Percentiles rank a stretch among this genome's conserved stretches.
These are phyloP conservation scores for Watsonalla cultraria DNA, from an alignment of 2,888 invertebrate species.

Conservation along the genomic window DNA sequence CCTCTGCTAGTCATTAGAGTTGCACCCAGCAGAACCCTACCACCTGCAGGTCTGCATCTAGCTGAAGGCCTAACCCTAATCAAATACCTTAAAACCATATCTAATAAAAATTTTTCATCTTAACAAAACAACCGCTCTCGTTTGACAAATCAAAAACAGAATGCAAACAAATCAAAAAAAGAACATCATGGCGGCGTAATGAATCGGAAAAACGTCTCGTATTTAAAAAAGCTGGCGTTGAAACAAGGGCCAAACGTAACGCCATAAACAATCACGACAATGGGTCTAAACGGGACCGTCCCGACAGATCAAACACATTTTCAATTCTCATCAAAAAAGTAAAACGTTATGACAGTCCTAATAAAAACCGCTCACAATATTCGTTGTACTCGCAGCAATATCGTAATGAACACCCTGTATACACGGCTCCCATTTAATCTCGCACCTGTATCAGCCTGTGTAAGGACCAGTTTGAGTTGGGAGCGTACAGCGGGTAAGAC, in stretches of 20 bases:
- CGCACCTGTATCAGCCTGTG: slow-evolving; percentile 74
- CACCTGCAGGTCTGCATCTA: no score
- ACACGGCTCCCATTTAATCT: slow-evolving; percentile 75
- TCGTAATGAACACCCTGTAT: slow-evolving; percentile 77
- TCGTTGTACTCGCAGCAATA: slow-evolving; percentile 70
- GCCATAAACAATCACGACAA: slow-evolving; percentile 52
- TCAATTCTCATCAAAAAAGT: slow-evolving; percentile 76
- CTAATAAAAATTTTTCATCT: no score
- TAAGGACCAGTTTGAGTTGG: slow-evolving; percentile 23
- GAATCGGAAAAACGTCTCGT: slow-evolving; percentile 5
- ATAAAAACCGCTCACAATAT: slow-evolving; percentile 71
- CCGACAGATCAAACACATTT: slow-evolving; percentile 66
- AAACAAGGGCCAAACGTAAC: slow-evolving; percentile 8
- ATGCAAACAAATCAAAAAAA: slow-evolving; percentile 3
- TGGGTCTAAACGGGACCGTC: slow-evolving; percentile 24
- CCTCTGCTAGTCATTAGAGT: no score
- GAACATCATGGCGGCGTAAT: slow-evolving; percentile 1
- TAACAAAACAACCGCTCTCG: neutral
- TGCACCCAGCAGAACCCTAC: no score
- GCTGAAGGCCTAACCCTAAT: no score
- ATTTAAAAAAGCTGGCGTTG: slow-evolving; percentile 4
- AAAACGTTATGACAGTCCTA: slow-evolving; percentile 69
- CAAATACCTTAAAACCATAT: no score
- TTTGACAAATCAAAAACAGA: slow-evolving; percentile 1
- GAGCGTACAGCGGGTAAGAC: slow-evolving; percentile 18